phyloP scores from a whole-genome alignment of 2,113 vertebrate genomes.

The Orycteropus afer region DNA sequence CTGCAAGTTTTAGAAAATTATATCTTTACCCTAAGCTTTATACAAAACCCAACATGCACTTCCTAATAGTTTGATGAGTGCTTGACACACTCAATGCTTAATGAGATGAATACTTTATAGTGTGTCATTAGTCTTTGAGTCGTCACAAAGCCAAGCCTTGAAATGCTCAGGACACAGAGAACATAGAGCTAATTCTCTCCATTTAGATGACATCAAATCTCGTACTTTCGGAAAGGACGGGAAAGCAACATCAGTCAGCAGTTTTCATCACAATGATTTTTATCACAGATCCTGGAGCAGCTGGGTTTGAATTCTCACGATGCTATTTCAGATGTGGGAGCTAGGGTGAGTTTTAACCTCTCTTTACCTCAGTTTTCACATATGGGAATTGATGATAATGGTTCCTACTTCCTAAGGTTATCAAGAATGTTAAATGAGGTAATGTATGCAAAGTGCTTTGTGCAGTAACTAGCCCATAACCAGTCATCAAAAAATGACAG shows the following conservation, averaged over 20 bases:
- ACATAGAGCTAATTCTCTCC: not conserved
- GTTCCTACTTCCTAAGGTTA: not conserved
- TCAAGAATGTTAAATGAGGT: not conserved
- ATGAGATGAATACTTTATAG: not conserved
- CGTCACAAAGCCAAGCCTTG: not conserved
- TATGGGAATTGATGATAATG: not conserved
- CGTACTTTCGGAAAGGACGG: not conserved
- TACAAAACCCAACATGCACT: fast-evolving
- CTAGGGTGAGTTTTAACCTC: not conserved
- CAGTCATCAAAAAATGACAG: not conserved
- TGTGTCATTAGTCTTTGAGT: not conserved
- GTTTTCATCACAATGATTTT: not conserved
- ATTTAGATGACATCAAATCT: not conserved
- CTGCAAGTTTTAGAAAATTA: not conserved
- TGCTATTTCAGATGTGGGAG: not conserved
- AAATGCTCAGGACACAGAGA: not conserved
- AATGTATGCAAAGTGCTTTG: not conserved
- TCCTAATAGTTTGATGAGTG: not conserved
- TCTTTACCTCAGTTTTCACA: not conserved
- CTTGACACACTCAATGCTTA: not conserved
- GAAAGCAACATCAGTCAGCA: not conserved
- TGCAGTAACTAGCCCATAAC: not conserved
- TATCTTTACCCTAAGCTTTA: not conserved
- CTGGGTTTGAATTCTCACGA: not conserved
- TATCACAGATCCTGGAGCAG: not conserved